Evolutionary conservation across 2,888 invertebrate genomes (phyloP), one percentile per base, ranked within the genome.

Genomic region (Sceliomorpha sp.): DNA sequence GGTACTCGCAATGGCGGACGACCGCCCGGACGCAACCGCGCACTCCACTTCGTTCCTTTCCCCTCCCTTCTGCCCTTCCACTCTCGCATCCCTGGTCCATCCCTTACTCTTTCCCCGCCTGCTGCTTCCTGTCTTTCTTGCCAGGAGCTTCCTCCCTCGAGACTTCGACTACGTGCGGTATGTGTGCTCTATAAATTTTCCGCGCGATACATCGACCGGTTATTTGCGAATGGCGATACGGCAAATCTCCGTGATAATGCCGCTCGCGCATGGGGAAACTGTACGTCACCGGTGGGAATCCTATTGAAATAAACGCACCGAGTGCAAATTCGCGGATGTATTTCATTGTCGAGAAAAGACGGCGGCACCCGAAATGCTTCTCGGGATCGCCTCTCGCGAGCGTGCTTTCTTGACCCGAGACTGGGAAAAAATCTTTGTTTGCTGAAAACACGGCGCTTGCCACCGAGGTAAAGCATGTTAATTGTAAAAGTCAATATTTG

Each of bases 1-100:
- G 77, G 77, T 81, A 83, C 78, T 80, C 80, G 37, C 62, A 68
- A 68, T 68, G 68, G 68, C 68, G 68, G 68, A 60, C 62, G 44
- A 60, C 60, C 67, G 55, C 67, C 53, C 59, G 67, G 67, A 55
- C 59, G 20, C 20, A 34, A 37, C 37, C 37, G 15, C 39, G 39
- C 10, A 39, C 20, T 24, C 20, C 13, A 10, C 10, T n/a, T 36
- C 14, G 20, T 17, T 39, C 24, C 24, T 9, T 24, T 39, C 10
- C 10, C 39, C 10, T 3, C 9, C 4, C 29, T 29, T 29, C n/a
- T n/a, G n/a, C n/a, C n/a, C n/a, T n/a, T n/a, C n/a, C n/a, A n/a
- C n/a, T n/a, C n/a, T n/a, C n/a, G n/a, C n/a, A n/a, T n/a, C n/a
- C n/a, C n/a, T n/a, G n/a, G n/a, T n/a, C n/a, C n/a, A n/a, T n/a